Conservation (phyloP, 92 coral and sea anemone species). For the Phenganax subtilis region DNA sequence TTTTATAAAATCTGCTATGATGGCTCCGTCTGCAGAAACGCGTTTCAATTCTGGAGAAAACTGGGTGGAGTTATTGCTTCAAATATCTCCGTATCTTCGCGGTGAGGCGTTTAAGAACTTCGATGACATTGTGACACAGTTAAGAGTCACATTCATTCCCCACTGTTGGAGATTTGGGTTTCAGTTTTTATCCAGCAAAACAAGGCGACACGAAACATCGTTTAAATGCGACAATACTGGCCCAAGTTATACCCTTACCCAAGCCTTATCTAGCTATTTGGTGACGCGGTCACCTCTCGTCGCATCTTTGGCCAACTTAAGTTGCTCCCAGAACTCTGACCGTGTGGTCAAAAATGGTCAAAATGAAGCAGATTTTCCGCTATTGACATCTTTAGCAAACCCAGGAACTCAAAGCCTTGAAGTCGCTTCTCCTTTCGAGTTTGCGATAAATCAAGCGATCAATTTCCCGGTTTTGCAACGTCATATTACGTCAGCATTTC, state of each 20-base stretch:
- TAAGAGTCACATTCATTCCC: slow-evolving; percentile 64
- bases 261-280: slow-evolving; percentile 64
- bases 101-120: slow-evolving; percentile 28
- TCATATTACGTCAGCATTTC: slow-evolving; percentile 65
- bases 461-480: slow-evolving; percentile 81
- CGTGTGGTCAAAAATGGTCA: background rate
- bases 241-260: slow-evolving; percentile 66
- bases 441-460: slow-evolving; percentile 53
- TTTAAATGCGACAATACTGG: slow-evolving; percentile 6
- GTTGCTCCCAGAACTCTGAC: slow-evolving; percentile 54
- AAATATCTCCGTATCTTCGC: slow-evolving; percentile 66
- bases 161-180: slow-evolving; percentile 88
- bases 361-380: slow-evolving; percentile 15
- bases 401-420: slow-evolving; percentile 33
- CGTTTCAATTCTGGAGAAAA: background rate
- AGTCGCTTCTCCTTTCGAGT: slow-evolving; percentile 58
- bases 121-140: slow-evolving; percentile 52
- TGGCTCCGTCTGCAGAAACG: slow-evolving; percentile 40
- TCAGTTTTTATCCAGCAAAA: slow-evolving; percentile 37
- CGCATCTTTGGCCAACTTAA: slow-evolving; percentile 70
- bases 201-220: slow-evolving; percentile 2
- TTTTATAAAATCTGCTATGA: slow-evolving; percentile 22
- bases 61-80: slow-evolving; percentile 56
- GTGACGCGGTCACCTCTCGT: slow-evolving; percentile 68
- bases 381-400: background rate